phyloP scores from a whole-genome alignment of 2,797 vertebrate species.

The Coilia nasus region DNA sequence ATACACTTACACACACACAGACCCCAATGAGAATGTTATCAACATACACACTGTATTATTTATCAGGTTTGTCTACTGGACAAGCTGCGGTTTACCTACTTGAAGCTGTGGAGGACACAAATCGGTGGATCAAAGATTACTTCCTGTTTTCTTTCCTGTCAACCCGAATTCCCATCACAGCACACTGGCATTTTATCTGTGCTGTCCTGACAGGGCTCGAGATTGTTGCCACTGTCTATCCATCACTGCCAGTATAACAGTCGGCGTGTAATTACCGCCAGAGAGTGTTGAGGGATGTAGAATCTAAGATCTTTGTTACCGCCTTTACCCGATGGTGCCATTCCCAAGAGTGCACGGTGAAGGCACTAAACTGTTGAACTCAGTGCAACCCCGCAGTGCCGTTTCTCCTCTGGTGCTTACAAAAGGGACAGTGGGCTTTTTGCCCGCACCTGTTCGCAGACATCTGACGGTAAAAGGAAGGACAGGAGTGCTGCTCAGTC shows the following conservation, averaged over 20 bases:
- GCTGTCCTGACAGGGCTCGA: conserved; percentile 5
- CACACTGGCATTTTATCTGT: not conserved
- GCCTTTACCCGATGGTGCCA: no score
- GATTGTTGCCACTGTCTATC: conserved; percentile 10
- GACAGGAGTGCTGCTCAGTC: conserved; percentile 9
- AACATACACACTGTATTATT: not conserved
- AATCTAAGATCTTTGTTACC: no score
- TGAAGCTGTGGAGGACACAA: not conserved
- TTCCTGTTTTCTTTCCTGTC: conserved; percentile 13
- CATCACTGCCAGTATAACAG: conserved; percentile 11
- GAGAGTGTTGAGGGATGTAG: no score
- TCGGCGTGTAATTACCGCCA: not conserved
- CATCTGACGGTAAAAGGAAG: no score
- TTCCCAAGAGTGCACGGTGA: no score
- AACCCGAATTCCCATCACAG: not conserved
- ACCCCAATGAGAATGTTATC: not conserved
- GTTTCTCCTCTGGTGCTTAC: no score
- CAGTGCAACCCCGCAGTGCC: no score
- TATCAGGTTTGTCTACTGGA: not conserved
- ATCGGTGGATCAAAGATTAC: not conserved
- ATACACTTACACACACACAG: not conserved
- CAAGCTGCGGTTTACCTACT: no score
- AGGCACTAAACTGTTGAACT: no score
- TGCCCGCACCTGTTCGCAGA: no score
- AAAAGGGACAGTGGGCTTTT: no score